Evolutionary conservation across 2,888 invertebrate genomes (phyloP).

Genomic region (Pollenia angustigena): DNA sequence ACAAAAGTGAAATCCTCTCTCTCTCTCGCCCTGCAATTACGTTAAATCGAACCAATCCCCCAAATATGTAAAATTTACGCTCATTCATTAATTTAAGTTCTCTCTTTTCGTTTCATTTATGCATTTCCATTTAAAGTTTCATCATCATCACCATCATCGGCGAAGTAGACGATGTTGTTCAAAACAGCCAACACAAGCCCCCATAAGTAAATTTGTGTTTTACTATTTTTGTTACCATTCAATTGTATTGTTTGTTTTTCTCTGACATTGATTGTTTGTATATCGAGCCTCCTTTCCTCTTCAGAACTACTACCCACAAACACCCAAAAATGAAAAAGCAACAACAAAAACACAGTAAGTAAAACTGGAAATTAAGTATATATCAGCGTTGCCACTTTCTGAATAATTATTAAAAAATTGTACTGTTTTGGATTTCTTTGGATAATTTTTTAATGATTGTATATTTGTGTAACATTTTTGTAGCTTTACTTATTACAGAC

Average conservation of each 20-base stretch:
- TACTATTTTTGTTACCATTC: neutral
- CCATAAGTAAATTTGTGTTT: slow-evolving; percentile 52
- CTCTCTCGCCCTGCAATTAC: slow-evolving; percentile 33
- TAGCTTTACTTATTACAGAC: too few species aligned
- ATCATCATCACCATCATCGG: slow-evolving; percentile 37
- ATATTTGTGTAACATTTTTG: too few species aligned
- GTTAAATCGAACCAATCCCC: slow-evolving; percentile 60
- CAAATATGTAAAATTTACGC: slow-evolving; percentile 21
- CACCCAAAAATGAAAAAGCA: neutral
- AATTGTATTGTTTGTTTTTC: neutral
- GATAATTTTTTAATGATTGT: too few species aligned
- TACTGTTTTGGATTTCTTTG: too few species aligned
- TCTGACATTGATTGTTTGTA: slow-evolving; percentile 29
- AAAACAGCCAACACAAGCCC: slow-evolving; percentile 59
- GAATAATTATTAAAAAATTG: too few species aligned
- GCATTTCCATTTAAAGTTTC: slow-evolving; percentile 66
- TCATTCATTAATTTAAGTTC: slow-evolving; percentile 3
- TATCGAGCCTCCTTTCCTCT: slow-evolving; percentile 53
- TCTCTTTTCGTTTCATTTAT: slow-evolving; percentile 48
- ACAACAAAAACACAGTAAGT: neutral
- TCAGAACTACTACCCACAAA: slow-evolving; percentile 11
- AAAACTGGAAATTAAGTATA: slow-evolving; percentile 28
- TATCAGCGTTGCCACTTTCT: neutral
- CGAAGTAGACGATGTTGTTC: neutral
- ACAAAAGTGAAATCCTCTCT: slow-evolving; percentile 47